These are phyloP conservation scores for Chorisops tibialis DNA, from an alignment of 2,888 invertebrate species.

Conservation along the genomic window DNA sequence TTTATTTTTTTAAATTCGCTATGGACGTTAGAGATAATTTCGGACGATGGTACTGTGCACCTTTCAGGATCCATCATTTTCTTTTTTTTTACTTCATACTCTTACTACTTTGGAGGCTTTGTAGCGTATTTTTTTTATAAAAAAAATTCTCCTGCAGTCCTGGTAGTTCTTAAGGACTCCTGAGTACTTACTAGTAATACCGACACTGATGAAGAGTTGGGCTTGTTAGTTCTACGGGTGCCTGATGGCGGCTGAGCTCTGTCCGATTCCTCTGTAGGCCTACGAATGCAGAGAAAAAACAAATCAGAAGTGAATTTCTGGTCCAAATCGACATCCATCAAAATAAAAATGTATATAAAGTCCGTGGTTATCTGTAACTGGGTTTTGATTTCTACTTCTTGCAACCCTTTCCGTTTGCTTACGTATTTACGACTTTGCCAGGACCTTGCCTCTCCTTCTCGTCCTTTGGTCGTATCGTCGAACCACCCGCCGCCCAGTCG, in stretches of 20 bases:
- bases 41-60: conserved; percentile 8
- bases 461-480: conserved; percentile 11
- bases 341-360: conserved; percentile 5
- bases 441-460: conserved; percentile 6
- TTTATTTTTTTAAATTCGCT: conserved; percentile 16
- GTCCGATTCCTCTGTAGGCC: too few species aligned
- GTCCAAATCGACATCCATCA: conserved; percentile 10
- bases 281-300: too few species aligned
- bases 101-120: too few species aligned
- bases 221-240: background rate
- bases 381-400: conserved; percentile 16
- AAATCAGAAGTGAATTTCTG: background rate
- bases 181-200: conserved; percentile 14
- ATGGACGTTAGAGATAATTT: conserved; percentile 20
- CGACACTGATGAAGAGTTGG: background rate
- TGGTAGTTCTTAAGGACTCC: conserved; percentile 15
- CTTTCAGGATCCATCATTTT: too few species aligned
- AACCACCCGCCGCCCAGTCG: conserved; percentile 20
- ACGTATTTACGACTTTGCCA: conserved; percentile 11
- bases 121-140: too few species aligned
- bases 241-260: background rate
- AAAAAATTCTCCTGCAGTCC: background rate
- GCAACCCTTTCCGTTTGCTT: conserved; percentile 25
- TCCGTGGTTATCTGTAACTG: conserved; percentile 15
- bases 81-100: too few species aligned